Percentiles rank a stretch among this genome's conserved stretches.
These are phyloP conservation scores for Kryptopterus vitreolus DNA, from an alignment of 2,797 vertebrate species.

Conservation along the genomic window DNA sequence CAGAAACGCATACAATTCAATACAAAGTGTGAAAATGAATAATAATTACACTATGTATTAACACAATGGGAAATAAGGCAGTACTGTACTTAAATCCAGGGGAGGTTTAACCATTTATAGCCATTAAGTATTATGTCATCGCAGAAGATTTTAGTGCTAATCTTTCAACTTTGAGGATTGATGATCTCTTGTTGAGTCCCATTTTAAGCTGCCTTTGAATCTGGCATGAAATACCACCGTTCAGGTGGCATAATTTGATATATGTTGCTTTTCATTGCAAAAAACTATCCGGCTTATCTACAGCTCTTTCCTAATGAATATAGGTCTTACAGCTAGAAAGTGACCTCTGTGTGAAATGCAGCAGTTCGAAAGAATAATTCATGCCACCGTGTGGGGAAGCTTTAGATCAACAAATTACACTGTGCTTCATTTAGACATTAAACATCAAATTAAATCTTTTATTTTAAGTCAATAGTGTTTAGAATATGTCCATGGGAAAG, in stretches of 20 bases:
- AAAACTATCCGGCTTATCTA: too few species aligned
- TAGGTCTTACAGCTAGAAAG: background rate
- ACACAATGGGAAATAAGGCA: background rate
- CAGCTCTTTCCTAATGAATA: background rate
- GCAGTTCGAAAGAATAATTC: background rate
- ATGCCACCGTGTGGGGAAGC: too few species aligned
- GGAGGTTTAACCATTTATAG: background rate
- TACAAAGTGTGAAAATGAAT: background rate
- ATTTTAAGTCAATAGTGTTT: background rate
- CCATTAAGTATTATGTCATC: background rate
- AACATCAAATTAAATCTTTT: background rate
- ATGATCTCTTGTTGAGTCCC: background rate
- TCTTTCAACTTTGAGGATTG: background rate
- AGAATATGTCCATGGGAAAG: background rate
- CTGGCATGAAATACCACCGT: too few species aligned
- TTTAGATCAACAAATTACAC: background rate
- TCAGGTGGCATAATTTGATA: too few species aligned
- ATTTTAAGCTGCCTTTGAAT: too few species aligned
- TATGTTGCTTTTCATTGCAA: too few species aligned
- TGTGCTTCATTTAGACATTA: background rate
- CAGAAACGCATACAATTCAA: background rate
- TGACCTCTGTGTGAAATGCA: background rate
- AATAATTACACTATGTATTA: background rate
- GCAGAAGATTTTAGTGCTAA: background rate
- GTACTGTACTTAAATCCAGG: background rate